phyloP scores from a whole-genome alignment of 2,113 vertebrate genomes.

The Ailurus styani region DNA sequence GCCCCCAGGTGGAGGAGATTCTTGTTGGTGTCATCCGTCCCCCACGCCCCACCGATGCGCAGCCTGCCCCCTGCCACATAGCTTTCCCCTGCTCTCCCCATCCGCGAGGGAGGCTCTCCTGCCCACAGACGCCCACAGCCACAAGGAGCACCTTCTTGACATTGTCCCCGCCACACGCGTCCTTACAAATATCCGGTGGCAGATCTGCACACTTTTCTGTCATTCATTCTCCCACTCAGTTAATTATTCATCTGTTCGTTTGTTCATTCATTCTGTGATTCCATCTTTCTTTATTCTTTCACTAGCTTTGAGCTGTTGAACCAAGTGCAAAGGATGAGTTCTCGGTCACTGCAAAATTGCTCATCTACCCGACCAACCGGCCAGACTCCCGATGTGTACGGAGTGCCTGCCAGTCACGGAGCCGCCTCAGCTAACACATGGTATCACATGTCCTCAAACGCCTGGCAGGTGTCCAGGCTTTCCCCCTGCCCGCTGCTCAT shows the following conservation, averaged over 20 bases:
- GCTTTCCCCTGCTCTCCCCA: background rate
- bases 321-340: background rate
- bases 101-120: background rate
- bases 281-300: background rate
- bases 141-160: background rate
- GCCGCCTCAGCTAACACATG: background rate
- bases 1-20: background rate
- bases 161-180: background rate
- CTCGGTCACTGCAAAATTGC: background rate
- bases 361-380: background rate
- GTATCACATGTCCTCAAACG: background rate
- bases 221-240: background rate
- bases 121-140: background rate
- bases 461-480: background rate
- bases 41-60: no score
- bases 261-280: background rate
- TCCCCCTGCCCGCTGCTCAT: accelerated
- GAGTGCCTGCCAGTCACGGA: background rate
- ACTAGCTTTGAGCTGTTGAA: background rate
- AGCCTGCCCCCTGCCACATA: no score
- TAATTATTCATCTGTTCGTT: background rate
- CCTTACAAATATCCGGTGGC: background rate
- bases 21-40: background rate
- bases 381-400: accelerated
- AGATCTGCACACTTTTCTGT: background rate